These are phyloP conservation scores for Troides helena DNA, from an alignment of 2,888 invertebrate species.

Conservation along the genomic window DNA sequence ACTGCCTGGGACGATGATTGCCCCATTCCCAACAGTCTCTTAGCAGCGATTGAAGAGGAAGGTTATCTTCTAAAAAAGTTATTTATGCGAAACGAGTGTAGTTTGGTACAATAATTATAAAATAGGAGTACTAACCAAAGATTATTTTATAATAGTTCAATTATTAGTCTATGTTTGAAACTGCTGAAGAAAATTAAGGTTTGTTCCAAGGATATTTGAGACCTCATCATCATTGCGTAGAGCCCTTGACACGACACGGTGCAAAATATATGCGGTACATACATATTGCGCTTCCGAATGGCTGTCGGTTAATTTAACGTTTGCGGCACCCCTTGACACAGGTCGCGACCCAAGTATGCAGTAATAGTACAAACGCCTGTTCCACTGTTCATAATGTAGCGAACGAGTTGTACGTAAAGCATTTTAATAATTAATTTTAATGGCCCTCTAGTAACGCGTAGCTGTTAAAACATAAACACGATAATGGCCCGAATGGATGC, in stretches of 20 bases:
- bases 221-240: neutral
- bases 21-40: too few species aligned
- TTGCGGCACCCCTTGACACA: conserved; percentile 2
- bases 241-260: neutral
- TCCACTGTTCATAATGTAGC: neutral
- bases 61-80: too few species aligned
- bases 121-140: too few species aligned
- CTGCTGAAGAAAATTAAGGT: too few species aligned
- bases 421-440: conserved; percentile 2
- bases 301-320: neutral
- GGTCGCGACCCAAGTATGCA: neutral
- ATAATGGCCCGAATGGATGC: conserved; percentile 6
- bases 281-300: neutral
- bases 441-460: neutral
- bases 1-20: too few species aligned
- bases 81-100: too few species aligned
- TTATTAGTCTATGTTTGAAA: too few species aligned
- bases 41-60: too few species aligned
- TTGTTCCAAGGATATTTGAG: neutral
- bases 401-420: neutral
- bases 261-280: neutral
- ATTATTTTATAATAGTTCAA: too few species aligned
- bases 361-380: neutral
- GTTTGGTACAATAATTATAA: too few species aligned
- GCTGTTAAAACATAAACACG: neutral